These are phyloP conservation scores for Zenarchopterus dispar DNA, from an alignment of 2,797 vertebrate species.

Conservation along the genomic window DNA sequence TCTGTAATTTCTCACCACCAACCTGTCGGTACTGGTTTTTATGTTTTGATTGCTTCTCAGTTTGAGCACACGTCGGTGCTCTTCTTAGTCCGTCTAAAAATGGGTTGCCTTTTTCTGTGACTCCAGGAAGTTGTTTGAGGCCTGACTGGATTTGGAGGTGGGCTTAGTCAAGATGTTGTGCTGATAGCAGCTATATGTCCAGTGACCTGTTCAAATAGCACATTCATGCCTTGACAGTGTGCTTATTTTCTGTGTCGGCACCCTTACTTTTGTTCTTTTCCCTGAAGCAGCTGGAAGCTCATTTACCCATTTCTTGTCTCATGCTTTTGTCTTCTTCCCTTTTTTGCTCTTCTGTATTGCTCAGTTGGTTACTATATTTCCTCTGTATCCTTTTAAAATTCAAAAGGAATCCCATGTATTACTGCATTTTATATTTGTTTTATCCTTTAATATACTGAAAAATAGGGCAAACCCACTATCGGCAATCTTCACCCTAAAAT, in stretches of 20 bases:
- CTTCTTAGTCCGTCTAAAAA: slow-evolving; percentile 29
- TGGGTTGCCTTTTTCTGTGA: slow-evolving; percentile 27
- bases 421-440: not conserved
- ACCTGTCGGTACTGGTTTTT: slow-evolving; percentile 4
- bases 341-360: slow-evolving; percentile 29
- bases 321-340: slow-evolving; percentile 31
- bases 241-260: not conserved
- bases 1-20: not conserved
- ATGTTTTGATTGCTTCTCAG: slow-evolving; percentile 7
- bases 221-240: not conserved
- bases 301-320: no score
- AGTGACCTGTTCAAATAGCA: not conserved
- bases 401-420: not conserved
- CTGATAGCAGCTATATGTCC: not conserved
- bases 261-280: not conserved
- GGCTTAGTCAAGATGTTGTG: not conserved
- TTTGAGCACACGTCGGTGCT: slow-evolving; percentile 10
- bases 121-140: not conserved
- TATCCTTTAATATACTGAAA: no score
- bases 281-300: no score
- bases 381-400: slow-evolving; percentile 8
- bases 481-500: slow-evolving; percentile 10
- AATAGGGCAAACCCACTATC: not conserved
- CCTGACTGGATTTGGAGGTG: not conserved
- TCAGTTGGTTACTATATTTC: slow-evolving; percentile 3